Percentiles rank a stretch among this genome's conserved stretches.
These are phyloP conservation scores for Pangasius macronema DNA, from an alignment of 2,797 vertebrate genomes.

Conservation along the genomic window DNA sequence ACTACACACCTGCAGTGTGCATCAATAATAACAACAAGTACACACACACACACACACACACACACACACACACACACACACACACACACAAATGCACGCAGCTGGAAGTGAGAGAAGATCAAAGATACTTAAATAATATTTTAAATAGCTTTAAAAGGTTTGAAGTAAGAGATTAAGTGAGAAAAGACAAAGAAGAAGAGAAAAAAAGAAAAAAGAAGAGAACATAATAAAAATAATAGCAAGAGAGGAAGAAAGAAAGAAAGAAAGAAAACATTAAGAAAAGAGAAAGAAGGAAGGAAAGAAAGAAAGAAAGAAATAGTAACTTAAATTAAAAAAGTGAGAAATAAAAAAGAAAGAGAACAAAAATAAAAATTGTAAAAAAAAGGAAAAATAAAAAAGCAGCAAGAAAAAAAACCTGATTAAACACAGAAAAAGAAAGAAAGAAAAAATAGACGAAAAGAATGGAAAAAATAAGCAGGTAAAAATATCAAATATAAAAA, in stretches of 20 bases:
- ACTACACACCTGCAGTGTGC: neutral
- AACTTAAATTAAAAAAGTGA: neutral
- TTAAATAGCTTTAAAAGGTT: neutral
- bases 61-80: constrained; percentile 12
- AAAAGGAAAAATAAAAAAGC: neutral
- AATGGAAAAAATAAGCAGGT: neutral
- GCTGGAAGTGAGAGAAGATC: neutral
- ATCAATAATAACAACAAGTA: neutral
- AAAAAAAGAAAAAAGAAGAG: neutral
- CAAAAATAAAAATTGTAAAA: neutral
- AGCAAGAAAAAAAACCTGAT: too few species aligned
- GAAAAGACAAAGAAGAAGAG: too few species aligned
- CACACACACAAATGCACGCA: neutral
- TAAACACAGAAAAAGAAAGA: neutral
- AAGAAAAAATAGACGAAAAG: neutral
- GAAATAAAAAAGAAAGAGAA: neutral
- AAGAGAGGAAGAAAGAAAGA: neutral
- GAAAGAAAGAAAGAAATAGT: neutral
- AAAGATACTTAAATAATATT: neutral
- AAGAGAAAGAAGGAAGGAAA: neutral
- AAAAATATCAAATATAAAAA: neutral
- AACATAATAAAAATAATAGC: neutral
- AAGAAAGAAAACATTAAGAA: neutral
- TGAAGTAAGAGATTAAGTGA: neutral
- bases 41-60: constrained; percentile 11